phyloP scores from a whole-genome alignment of 2,888 invertebrate species.

The Oscheius sp. region DNA sequence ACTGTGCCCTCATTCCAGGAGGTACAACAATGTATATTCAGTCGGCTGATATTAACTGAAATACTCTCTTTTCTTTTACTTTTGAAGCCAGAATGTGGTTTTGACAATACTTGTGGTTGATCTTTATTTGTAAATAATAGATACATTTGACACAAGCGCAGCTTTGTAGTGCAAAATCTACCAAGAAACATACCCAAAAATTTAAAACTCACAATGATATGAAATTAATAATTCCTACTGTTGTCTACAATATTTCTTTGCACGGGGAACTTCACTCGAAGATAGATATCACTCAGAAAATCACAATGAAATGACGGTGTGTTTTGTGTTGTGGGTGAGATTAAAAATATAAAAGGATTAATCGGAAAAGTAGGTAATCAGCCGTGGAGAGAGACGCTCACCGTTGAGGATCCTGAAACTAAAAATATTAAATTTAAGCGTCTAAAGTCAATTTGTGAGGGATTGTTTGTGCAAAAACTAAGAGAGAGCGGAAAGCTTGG shows the following conservation, averaged over 20 bases:
- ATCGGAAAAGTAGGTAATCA: constrained; percentile 5
- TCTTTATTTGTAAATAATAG: no score
- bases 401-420: constrained; percentile 49
- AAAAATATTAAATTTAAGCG: not conserved
- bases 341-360: not conserved
- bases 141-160: not conserved
- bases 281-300: not conserved
- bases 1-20: not conserved
- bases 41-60: no score
- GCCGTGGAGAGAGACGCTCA: constrained; percentile 48
- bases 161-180: not conserved
- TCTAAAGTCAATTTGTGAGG: not conserved
- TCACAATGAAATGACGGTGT: constrained; percentile 4
- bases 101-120: no score
- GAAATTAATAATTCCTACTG: not conserved
- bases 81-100: not conserved
- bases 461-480: not conserved
- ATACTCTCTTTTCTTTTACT: not conserved
- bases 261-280: no score
- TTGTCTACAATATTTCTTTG: no score
- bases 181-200: not conserved
- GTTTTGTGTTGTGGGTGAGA: no score
- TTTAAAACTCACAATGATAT: not conserved
- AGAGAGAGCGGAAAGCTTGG: not conserved
- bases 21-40: not conserved